These are phyloP conservation scores for Aphelenchoides besseyi DNA, from an alignment of 1,140 invertebrate species.

Conservation along the genomic window DNA sequence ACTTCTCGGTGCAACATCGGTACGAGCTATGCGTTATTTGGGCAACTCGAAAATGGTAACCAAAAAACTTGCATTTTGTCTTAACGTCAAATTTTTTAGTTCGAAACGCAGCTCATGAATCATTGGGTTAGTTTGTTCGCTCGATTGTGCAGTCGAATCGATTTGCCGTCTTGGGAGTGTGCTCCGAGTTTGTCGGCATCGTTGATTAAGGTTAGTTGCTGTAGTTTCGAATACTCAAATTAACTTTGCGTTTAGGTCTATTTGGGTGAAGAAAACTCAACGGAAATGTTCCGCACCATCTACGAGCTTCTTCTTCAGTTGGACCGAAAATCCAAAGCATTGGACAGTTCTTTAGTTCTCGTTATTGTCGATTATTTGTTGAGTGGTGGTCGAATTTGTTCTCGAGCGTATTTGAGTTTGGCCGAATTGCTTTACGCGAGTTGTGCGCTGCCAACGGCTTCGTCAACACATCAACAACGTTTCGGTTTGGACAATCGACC, in stretches of 20 bases:
- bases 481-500: background rate
- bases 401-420: conserved; percentile 16
- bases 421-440: conserved; percentile 28
- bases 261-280: background rate
- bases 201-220: conserved; percentile 26
- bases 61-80: background rate
- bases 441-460: conserved; percentile 2
- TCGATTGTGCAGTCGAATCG: conserved; percentile 25
- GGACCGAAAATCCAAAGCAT: conserved; percentile 27
- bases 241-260: conserved; percentile 8
- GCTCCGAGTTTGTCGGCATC: conserved; percentile 22
- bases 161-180: conserved; percentile 26
- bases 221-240: background rate
- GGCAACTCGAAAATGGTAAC: background rate
- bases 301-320: conserved; percentile 30
- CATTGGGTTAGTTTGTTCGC: conserved; percentile 24
- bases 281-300: background rate
- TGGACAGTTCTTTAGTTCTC: conserved; percentile 24
- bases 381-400: conserved; percentile 8
- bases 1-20: conserved; percentile 9
- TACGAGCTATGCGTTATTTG: background rate
- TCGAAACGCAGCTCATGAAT: conserved; percentile 15
- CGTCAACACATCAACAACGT: background rate
- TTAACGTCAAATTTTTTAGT: background rate
- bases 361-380: conserved; percentile 29